Base-by-base conservation (phyloP, 2,888 invertebrate species). In the Platynereis dumerilii region DNA sequence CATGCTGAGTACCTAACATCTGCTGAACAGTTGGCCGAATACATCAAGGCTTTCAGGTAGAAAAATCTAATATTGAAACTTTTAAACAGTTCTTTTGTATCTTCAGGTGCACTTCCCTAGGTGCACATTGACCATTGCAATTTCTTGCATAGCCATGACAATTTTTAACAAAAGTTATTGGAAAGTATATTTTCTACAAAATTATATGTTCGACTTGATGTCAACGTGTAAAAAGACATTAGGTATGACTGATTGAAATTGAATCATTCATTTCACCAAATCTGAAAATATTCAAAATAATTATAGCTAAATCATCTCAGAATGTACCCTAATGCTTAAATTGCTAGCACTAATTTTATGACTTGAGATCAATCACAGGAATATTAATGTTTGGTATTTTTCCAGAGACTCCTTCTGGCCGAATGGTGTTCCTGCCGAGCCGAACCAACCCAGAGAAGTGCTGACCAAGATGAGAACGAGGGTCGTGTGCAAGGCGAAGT, bases 1-100 rank as follows among this genome's bases (percentile, higher is more conserved):
- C 90, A 92, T 76, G 94, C 96, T 1, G 91, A 92, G 27, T 89
- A 90, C 69, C 86, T 94, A 75, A 95, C 95, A 0, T 92, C 93
- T 70, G 93, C 94, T 0, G 90, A 91, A 70, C 93, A 93, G 79
- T 91, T 96, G 54, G 92, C 94, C 0, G 91, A 91, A 77, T 94
- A 94, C 84, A 87, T 96, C 67, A 90, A 90, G 80, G 87, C 90
- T 29, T 91, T 95, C 75, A 87, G 88, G 73, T 93, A 42, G 29
- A 89, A 86, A 24, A 34, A 34, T 7, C 39, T 7, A 34, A 34
- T 34, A 34, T 7, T 34, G 5, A 34, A 7, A 34, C 7, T 34
- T 7, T 7, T 34, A 12, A 34, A 34, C 12, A 34, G 34, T 5
- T 12, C 34, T 34, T 7, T 34, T 34, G 12, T n/a, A n/a, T n/a